Percentiles rank a stretch among this genome's conserved stretches.
Conservation (phyloP, 2,888 invertebrate species). For the Congeria kusceri region DNA sequence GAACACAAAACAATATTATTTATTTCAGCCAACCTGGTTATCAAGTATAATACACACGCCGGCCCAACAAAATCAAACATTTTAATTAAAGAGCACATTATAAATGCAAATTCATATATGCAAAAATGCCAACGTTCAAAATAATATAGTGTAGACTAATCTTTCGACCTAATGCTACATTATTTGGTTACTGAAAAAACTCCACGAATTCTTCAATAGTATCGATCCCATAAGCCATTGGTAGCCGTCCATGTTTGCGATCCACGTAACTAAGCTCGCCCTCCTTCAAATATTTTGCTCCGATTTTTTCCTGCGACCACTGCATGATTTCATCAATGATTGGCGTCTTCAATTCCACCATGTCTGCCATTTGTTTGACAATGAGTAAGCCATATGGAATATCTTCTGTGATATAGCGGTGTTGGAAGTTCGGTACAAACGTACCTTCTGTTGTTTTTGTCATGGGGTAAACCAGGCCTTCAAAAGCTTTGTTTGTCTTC, state of each 20-base stretch:
- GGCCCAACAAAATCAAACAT: too few species aligned
- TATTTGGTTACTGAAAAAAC: conserved; percentile 3
- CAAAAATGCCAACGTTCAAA: too few species aligned
- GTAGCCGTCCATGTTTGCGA: conserved; percentile 58
- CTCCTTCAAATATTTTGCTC: conserved; percentile 62
- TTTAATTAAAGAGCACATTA: too few species aligned
- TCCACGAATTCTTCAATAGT: conserved; percentile 28
- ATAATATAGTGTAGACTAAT: too few species aligned
- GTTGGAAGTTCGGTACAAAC: conserved; percentile 58
- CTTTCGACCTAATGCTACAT: too few species aligned
- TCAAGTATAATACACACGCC: too few species aligned
- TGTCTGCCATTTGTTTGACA: conserved; percentile 63
- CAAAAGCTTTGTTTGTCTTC: conserved; percentile 62
- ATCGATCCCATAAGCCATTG: conserved; percentile 62
- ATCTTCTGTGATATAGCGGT: conserved; percentile 69
- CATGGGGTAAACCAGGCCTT: conserved; percentile 58
- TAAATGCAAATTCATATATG: too few species aligned
- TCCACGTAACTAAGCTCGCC: conserved; percentile 64
- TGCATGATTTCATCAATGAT: conserved; percentile 66
- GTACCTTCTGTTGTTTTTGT: conserved; percentile 47
- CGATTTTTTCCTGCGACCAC: conserved; percentile 69
- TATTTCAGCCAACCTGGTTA: too few species aligned
- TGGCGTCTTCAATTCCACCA: conserved; percentile 62
- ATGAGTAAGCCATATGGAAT: conserved; percentile 68
- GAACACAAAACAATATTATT: too few species aligned